These are phyloP conservation scores for Melipona beecheii DNA, from an alignment of 2,888 invertebrate species.

Conservation along the genomic window DNA sequence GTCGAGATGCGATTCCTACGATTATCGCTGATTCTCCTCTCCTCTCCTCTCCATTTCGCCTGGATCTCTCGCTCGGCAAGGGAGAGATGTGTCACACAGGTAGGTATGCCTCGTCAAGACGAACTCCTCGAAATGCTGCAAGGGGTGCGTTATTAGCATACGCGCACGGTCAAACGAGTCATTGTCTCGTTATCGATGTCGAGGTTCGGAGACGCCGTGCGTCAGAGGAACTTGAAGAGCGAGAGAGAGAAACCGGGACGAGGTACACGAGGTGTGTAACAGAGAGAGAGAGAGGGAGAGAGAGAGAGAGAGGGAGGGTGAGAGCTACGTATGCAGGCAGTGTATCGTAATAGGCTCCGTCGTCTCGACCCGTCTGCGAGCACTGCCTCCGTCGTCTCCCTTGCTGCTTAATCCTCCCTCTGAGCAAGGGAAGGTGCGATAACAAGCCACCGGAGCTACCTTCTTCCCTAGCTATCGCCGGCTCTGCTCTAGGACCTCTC, in stretches of 20 bases:
- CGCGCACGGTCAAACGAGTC: constrained; percentile 67
- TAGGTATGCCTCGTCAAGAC: constrained; percentile 33
- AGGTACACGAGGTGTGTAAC: background rate
- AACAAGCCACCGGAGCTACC: constrained; percentile 75
- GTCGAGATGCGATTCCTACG: background rate
- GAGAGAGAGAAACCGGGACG: background rate
- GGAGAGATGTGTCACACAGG: constrained; percentile 4
- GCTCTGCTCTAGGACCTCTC: constrained; percentile 77
- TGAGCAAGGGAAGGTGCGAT: constrained; percentile 73
- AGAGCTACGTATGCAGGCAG: constrained; percentile 1
- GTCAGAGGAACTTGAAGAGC: background rate
- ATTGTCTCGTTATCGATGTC: constrained; percentile 70
- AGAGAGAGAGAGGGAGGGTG: background rate
- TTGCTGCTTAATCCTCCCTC: constrained; percentile 58
- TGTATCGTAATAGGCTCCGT: constrained; percentile 56
- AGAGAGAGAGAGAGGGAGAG: background rate
- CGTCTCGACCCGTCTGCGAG: constrained; percentile 70
- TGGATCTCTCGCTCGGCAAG: background rate
- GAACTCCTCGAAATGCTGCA: constrained; percentile 38
- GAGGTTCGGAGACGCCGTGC: constrained; percentile 45
- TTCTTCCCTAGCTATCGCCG: constrained; percentile 73
- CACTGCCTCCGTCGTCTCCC: constrained; percentile 51
- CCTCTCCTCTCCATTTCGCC: background rate
- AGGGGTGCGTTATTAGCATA: constrained; percentile 56
- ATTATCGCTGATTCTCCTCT: background rate